A percentile compares a stretch with the other conserved stretches of the same genome.
Evolutionary conservation across 2,797 vertebrate genomes (phyloP).

Genomic region (Paramormyrops hopkinsi): DNA sequence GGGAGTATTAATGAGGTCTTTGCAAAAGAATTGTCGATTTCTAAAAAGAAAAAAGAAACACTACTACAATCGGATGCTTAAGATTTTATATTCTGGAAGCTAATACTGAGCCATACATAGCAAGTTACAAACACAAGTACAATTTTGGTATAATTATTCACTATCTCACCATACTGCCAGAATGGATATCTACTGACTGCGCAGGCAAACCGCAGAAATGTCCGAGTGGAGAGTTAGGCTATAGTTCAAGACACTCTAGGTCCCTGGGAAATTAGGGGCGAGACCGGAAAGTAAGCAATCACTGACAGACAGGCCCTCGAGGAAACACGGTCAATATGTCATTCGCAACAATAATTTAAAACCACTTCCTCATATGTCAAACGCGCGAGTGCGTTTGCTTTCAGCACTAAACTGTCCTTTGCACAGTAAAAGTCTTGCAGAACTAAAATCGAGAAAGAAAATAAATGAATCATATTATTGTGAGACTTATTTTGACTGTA

Average conservation of each 20-base stretch:
- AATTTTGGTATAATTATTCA: neutral
- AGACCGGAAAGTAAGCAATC: neutral
- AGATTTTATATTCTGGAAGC: neutral
- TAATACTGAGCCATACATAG: neutral
- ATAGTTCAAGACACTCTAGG: neutral
- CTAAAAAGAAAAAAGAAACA: neutral
- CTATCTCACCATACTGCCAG: neutral
- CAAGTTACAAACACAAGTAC: neutral
- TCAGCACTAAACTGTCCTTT: neutral
- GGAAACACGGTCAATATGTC: neutral
- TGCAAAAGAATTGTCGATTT: neutral
- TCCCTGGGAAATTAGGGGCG: neutral
- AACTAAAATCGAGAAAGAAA: neutral
- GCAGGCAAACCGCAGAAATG: neutral
- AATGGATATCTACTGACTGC: neutral
- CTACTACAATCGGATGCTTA: neutral
- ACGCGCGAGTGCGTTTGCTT: neutral
- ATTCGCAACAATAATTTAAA: neutral
- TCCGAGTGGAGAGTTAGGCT: neutral
- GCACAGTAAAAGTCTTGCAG: neutral
- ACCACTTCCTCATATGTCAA: neutral
- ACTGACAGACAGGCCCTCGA: neutral
- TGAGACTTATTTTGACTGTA: neutral
- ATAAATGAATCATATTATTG: neutral
- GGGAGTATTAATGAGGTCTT: neutral